phyloP scores from a whole-genome alignment of 35 echinoderm and acorn worm species.

The Stichopus chloronotus region DNA sequence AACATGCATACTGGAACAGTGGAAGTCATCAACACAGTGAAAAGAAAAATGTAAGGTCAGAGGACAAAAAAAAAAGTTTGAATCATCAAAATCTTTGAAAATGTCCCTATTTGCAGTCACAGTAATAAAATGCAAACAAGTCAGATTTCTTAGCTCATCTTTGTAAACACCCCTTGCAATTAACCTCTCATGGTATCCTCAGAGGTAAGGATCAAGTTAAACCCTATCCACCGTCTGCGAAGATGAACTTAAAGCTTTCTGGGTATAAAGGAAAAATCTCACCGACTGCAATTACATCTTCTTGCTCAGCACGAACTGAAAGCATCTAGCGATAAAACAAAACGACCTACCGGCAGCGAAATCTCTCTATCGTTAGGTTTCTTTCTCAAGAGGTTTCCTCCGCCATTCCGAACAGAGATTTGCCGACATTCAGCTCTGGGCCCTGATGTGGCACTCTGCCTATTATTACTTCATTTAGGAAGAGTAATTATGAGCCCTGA shows the following conservation, averaged over 20 bases:
- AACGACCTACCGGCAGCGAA: background rate
- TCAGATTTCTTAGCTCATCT: background rate
- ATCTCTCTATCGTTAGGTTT: background rate
- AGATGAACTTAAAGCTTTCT: background rate
- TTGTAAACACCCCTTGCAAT: background rate
- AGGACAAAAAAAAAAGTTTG: too few species aligned
- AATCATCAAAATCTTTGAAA: too few species aligned
- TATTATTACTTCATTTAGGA: constrained; percentile 21
- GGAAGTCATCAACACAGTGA: too few species aligned
- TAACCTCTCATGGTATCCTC: too few species aligned
- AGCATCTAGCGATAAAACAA: background rate
- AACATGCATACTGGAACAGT: too few species aligned
- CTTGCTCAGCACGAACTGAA: background rate
- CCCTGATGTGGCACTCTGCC: background rate
- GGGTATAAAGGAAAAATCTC: background rate
- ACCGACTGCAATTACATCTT: background rate
- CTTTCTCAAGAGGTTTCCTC: background rate
- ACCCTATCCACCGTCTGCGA: background rate
- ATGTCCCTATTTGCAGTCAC: too few species aligned
- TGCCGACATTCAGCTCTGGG: constrained; percentile 27
- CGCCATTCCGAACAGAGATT: background rate
- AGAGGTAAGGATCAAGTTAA: background rate
- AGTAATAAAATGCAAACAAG: too few species aligned
- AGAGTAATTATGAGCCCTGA: constrained; percentile 21
- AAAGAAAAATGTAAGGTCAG: too few species aligned